Evolutionary conservation across 2,888 invertebrate species (phyloP), one percentile per base, ranked within the genome.

Genomic region (Dioctria rufipes): DNA sequence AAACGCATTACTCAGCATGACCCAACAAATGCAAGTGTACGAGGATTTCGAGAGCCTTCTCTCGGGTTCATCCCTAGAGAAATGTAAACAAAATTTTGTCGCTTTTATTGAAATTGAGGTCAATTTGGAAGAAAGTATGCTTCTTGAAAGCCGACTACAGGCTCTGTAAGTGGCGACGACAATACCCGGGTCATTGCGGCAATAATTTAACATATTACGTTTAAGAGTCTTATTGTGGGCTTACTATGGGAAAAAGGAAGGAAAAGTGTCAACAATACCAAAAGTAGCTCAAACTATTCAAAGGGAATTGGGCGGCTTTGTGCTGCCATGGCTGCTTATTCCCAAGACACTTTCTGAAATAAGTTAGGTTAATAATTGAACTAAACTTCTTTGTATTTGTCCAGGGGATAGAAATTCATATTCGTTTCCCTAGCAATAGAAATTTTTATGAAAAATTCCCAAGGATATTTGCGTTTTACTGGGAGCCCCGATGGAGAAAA

Each of bases 1-100:
- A 6, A 77, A 77, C 77, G 77, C 77, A 77, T 77, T 77, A 77
- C 77, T 77, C 63, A 77, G 77, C 77, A 77, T 77, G 77, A 77
- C 63, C 46, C 25, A 46, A 73, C 63, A 77, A 77, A 77, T 77
- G 63, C 63, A 77, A 58, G 73, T 13, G 9, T 42, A 37, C 25
- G 43, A 51, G 43, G 43, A 13, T 77, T 63, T 46, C 46, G n/a
- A 43, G 42, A 66, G 66, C 9, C 46, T 43, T 66, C 63, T 75
- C 61, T 43, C n/a, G 63, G 49, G 63, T 37, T 77, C 61, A 63
- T 77, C 77, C 77, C 77, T 8, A 9, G 63, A 63, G 77, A 77
- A 63, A 63, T 77, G 77, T 77, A 77, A 77, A 77, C 77, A 77
- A 77, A 63, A 77, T 77, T 77, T 77, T 77, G 39, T 46, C 61